Evolutionary conservation across 1,140 invertebrate species (phyloP), one percentile per base, ranked within the genome.

Genomic region (Drosophila teissieri): DNA sequence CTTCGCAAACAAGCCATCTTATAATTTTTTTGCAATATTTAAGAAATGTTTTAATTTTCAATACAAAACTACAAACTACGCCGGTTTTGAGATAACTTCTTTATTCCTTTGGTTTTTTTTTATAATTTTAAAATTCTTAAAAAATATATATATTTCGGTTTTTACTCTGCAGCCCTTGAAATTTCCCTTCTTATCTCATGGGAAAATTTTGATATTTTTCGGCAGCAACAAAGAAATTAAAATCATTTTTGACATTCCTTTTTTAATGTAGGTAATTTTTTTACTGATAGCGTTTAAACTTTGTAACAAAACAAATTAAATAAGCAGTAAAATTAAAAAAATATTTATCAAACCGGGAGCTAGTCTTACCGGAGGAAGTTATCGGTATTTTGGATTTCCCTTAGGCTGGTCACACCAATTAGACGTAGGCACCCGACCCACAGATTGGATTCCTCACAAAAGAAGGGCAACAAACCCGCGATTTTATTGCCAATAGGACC

Each of bases 391-490:
- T 24, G 2, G n/a, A 17, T 15, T 42, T 10, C n/a, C 10, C 2
- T 1, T 10, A 14, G 11, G 22, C 31, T 61, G 63, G 63, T 19
- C 63, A 67, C 44, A 49, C 14, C 37, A 39, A 14, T 14, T 39
- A 57, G 15, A 36, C 49, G 49, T 52, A 36, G 49, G 44, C 56
- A 58, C 14, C 44, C 31, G 56, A 58, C 14, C 44, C 31, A 44
- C 56, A 48, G 15, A 15, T 15, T 34, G 15, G 19, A n/a, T 31
- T 61, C 49, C 58, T 39, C 58, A 67, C 61, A 72, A 60, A 70
- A 72, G 68, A 60, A 60, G 55, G 45, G 62, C 19, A 65, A 44
- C 36, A 74, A 52, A 40, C n/a, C 49, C 14, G 53, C 17, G 34
- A 64, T 58, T 55, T 48, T 48, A 24, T 19, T 40, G 31, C 15